Evolutionary conservation across 1,140 invertebrate genomes (phyloP).

Genomic region (Drosophila burlai): DNA sequence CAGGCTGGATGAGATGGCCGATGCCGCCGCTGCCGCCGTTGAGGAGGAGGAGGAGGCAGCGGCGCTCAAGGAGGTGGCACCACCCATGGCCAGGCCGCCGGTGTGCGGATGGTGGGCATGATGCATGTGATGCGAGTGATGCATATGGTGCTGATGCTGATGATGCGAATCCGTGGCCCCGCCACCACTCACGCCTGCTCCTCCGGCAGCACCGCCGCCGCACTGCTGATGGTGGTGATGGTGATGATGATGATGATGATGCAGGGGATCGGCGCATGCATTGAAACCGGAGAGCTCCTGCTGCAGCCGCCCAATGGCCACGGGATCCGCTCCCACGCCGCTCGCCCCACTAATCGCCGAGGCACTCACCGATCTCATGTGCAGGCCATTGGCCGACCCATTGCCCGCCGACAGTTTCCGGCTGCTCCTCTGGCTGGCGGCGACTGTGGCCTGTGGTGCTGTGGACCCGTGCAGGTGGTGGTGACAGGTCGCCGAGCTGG

Average conservation of each 20-base stretch:
- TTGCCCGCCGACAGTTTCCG: conserved; percentile 59
- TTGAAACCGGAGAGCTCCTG: conserved; percentile 72
- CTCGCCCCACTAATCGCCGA: conserved; percentile 74
- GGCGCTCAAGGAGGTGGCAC: conserved; percentile 18
- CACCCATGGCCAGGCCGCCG: conserved; percentile 12
- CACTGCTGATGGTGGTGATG: conserved; percentile 74
- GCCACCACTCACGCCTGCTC: conserved; percentile 1
- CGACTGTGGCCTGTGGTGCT: conserved; percentile 3
- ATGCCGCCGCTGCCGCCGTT: conserved; percentile 18
- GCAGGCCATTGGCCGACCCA: conserved; percentile 42
- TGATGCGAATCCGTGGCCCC: conserved; percentile 60
- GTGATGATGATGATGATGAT: conserved; percentile 82
- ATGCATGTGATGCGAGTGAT: conserved; percentile 74
- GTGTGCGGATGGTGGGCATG: conserved; percentile 66
- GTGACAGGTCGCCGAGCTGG: conserved; percentile 42
- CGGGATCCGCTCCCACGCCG: conserved; percentile 59
- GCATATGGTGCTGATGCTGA: conserved; percentile 69
- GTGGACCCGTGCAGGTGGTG: conserved; percentile 58
- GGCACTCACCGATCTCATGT: conserved; percentile 75
- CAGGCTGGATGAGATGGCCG: conserved; percentile 31
- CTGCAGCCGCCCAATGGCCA: conserved; percentile 63
- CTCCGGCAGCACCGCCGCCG: neutral
- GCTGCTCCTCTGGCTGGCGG: conserved; percentile 61
- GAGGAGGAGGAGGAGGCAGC: conserved; percentile 25
- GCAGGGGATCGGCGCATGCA: conserved; percentile 74